phyloP scores from a whole-genome alignment of 2,797 vertebrate genomes.

The Anguilla marmorata region DNA sequence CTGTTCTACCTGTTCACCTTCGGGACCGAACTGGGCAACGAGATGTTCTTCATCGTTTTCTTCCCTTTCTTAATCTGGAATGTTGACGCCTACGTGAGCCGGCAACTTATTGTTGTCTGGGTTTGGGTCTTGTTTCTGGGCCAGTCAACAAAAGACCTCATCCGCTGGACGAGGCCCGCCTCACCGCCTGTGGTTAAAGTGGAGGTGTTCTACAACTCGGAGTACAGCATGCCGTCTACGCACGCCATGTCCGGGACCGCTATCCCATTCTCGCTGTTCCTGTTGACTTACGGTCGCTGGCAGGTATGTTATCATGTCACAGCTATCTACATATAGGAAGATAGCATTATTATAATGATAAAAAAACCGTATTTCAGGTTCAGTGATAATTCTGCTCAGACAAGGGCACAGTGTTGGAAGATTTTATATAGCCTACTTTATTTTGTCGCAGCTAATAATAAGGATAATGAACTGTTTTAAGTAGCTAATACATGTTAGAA shows the following conservation, averaged over 20 bases:
- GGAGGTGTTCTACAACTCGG: conserved; percentile 96
- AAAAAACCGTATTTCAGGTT: background rate
- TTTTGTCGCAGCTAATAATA: background rate
- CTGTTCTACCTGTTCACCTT: conserved; percentile 92
- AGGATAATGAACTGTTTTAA: background rate
- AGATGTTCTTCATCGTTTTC: conserved; percentile 97
- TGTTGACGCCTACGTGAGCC: conserved; percentile 86
- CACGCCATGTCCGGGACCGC: conserved; percentile 98
- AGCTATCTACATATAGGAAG: background rate
- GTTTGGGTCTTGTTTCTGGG: conserved; percentile 96
- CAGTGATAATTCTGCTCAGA: background rate
- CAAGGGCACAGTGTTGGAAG: background rate
- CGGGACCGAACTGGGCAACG: conserved; percentile 95
- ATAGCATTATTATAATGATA: background rate
- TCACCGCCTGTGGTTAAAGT: conserved; percentile 96
- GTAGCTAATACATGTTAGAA: background rate
- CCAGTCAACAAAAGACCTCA: conserved; percentile 94
- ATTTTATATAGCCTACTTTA: too few species aligned
- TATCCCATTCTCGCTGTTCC: conserved; percentile 86
- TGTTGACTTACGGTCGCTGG: conserved; percentile 91
- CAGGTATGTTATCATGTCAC: conserved; percentile 74
- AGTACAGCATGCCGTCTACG: conserved; percentile 99
- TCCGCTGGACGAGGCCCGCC: conserved; percentile 91
- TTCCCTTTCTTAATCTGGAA: conserved; percentile 98
- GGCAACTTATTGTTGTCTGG: conserved; percentile 90